Evolutionary conservation across 2,797 vertebrate genomes (phyloP), one percentile per base, ranked within the genome.

Genomic region (Onychomys arenicola): DNA sequence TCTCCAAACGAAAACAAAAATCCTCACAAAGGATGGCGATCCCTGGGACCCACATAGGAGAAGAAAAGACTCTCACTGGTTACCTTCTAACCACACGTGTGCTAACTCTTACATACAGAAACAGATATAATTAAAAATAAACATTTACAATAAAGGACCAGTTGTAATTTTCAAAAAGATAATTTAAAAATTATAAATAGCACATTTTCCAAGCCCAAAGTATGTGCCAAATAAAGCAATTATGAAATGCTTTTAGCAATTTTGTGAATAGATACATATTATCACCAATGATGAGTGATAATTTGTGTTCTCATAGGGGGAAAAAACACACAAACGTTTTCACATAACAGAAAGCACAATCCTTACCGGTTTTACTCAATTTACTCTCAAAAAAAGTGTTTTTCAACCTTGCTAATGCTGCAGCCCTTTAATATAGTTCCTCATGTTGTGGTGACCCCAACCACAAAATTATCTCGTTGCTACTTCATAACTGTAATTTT

Each of bases 191-290:
- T 83, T 88, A 87, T 43, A 85, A 83, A 63, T 14, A 52, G 82
- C 67, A n/a, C 77, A 93, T 82, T 94, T 52, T 43, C 40, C 76
- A 89, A 27, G 73, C 89, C 37, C 93, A 97, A 91, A 93, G 8
- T 46, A 93, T 73, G 55, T 95, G 40, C 29, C 61, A 80, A 83
- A 87, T 93, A 84, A 92, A 67, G 59, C 91, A 96, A 82, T 82
- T 82, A 91, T 29, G 19, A 67, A 91, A 40, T 77, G 13, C 73
- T 90, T 87, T 92, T 65, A 76, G 46, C 34, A 86, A 77, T 37
- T 46, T 78, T 46, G 43, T 94, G 32, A 77, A 57, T 71, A 46
- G 81, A 43, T 76, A 52, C 43, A 96, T 95, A 91, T 2, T 95
- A 29, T 65, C 49, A 96, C 25, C n/a, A 91, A 78, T 13, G 83